Percentiles rank a stretch among this genome's conserved stretches.
Conservation (phyloP, 2,797 vertebrate species). For the Squalus acanthias region DNA sequence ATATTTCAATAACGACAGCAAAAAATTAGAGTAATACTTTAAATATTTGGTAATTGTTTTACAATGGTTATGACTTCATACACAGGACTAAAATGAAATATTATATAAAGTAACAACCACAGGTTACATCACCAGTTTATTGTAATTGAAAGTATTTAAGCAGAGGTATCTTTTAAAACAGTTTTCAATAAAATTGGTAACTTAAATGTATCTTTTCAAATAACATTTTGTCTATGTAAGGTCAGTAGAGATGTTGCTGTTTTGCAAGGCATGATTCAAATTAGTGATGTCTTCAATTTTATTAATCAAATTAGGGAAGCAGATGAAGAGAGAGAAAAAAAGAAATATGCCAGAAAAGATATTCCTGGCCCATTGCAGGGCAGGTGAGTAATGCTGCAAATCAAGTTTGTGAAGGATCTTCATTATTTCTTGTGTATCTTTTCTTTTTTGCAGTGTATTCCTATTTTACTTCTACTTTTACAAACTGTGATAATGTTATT, state of each 20-base stretch:
- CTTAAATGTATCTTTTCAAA: neutral
- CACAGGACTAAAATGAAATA: neutral
- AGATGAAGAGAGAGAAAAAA: slow-evolving; percentile 56
- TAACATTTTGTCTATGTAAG: neutral
- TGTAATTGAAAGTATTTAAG: neutral
- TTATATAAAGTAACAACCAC: neutral
- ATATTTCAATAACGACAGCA: neutral
- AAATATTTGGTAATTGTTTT: neutral
- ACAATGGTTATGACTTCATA: neutral
- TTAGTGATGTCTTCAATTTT: neutral
- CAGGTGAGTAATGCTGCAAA: slow-evolving; percentile 64
- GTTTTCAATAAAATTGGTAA: neutral
- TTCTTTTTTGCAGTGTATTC: neutral
- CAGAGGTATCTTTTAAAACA: neutral
- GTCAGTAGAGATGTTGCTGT: neutral
- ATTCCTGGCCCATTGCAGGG: slow-evolving; percentile 90
- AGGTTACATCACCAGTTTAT: neutral
- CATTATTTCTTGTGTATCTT: neutral
- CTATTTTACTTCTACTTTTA: neutral
- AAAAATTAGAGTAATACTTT: neutral
- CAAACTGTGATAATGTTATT: neutral
- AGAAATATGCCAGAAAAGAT: slow-evolving; percentile 63
- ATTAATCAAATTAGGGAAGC: slow-evolving; percentile 47
- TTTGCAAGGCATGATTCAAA: neutral
- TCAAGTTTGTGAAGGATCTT: slow-evolving; percentile 34